These are phyloP conservation scores for Hirtodrosophila trivittata DNA, from an alignment of 2,888 invertebrate genomes.

Conservation along the genomic window DNA sequence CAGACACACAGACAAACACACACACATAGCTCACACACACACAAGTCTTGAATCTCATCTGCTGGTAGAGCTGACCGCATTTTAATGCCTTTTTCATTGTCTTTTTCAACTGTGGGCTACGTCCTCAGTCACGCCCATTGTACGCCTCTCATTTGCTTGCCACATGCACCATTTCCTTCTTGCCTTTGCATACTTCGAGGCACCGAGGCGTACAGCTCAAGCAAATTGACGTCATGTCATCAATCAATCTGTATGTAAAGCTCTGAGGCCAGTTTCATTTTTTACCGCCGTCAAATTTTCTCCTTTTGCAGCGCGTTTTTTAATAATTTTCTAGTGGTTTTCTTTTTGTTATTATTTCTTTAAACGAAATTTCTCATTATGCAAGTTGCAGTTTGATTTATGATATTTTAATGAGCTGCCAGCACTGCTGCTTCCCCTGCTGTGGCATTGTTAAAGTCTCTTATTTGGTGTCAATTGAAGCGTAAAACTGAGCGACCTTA, in stretches of 20 bases:
- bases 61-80: constrained; percentile 62
- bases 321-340: constrained; percentile 41
- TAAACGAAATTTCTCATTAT: constrained; percentile 53
- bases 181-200: constrained; percentile 57
- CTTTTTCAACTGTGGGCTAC: constrained; percentile 43
- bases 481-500: constrained; percentile 31
- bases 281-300: constrained; percentile 52
- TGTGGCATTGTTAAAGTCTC: constrained; percentile 18
- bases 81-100: constrained; percentile 79
- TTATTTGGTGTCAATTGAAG: constrained; percentile 28
- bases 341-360: too few species aligned
- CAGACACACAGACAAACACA: too few species aligned
- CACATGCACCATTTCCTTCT: constrained; percentile 55
- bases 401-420: constrained; percentile 74
- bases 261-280: constrained; percentile 42
- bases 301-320: constrained; percentile 19
- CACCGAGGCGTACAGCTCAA: constrained; percentile 36
- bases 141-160: constrained; percentile 9
- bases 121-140: constrained; percentile 4
- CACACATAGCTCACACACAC: too few species aligned
- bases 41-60: constrained; percentile 22
- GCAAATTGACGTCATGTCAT: constrained; percentile 76
- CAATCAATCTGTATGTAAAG: constrained; percentile 74
- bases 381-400: constrained; percentile 66
- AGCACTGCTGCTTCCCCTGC: not conserved